phyloP scores from a whole-genome alignment of 1,140 invertebrate genomes.

The Euglossa dilemma region DNA sequence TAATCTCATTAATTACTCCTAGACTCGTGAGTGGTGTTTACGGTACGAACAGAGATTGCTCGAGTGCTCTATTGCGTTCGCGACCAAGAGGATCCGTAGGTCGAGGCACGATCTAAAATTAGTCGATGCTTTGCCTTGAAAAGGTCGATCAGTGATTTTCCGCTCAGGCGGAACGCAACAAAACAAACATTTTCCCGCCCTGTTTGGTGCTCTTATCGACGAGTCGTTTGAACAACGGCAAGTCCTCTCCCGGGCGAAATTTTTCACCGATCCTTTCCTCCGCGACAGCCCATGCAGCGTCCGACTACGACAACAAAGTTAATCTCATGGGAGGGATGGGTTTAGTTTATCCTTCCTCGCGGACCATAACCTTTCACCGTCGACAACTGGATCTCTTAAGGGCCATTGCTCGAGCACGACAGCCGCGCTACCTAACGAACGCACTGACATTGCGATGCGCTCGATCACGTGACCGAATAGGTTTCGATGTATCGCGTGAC shows the following conservation, averaged over 20 bases:
- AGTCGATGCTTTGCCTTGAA: not conserved
- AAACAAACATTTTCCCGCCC: not conserved
- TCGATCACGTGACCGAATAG: too few species aligned
- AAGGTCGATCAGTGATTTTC: not conserved
- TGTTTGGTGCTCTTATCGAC: not conserved
- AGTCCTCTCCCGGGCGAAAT: not conserved
- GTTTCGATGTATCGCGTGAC: too few species aligned
- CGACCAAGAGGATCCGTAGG: not conserved
- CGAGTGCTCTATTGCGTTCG: too few species aligned
- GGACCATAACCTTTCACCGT: not conserved
- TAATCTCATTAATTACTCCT: slow-evolving; percentile 41
- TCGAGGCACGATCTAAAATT: not conserved
- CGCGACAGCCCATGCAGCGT: too few species aligned
- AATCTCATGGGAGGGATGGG: not conserved
- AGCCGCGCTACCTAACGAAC: not conserved
- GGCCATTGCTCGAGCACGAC: too few species aligned
- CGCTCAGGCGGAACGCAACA: not conserved
- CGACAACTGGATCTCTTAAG: not conserved
- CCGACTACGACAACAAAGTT: not conserved
- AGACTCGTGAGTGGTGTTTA: not conserved
- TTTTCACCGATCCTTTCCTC: too few species aligned
- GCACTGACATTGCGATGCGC: not conserved
- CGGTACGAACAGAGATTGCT: too few species aligned
- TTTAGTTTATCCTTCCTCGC: not conserved
- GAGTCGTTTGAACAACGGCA: not conserved